Evolutionary conservation across 2,797 vertebrate species (phyloP).

Genomic region (Hydrocynus forskahlii): DNA sequence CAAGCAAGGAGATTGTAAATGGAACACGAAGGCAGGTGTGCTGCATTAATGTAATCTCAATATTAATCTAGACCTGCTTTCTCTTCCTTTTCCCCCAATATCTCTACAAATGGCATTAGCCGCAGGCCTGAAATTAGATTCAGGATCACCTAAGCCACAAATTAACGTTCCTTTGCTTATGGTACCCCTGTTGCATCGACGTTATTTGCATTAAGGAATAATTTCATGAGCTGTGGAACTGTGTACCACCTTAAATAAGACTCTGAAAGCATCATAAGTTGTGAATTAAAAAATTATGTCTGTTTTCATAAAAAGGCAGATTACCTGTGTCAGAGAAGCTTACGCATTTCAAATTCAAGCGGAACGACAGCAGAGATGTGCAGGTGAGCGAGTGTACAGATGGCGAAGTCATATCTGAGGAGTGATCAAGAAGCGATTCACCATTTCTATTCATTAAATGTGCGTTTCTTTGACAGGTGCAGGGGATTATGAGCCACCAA

Average conservation of each 20-base stretch:
- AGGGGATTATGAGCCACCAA: background rate
- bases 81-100: background rate
- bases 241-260: background rate
- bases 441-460: conserved; percentile 7
- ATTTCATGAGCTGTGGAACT: background rate
- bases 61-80: background rate
- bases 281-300: background rate
- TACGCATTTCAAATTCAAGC: background rate
- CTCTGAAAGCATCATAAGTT: background rate
- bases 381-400: background rate
- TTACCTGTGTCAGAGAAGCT: background rate
- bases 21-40: conserved; percentile 17
- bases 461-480: background rate
- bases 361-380: background rate
- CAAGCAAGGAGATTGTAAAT: conserved; percentile 1
- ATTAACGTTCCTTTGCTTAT: background rate
- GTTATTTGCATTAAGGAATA: conserved; percentile 18
- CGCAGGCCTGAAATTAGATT: conserved; percentile 5
- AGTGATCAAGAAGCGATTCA: background rate
- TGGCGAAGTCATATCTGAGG: background rate
- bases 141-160: conserved; percentile 8
- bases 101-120: background rate
- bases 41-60: conserved; percentile 6
- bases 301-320: background rate
- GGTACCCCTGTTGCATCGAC: background rate